phyloP scores from a whole-genome alignment of 2,888 invertebrate species.

The Pollenia griseotomentosa region DNA sequence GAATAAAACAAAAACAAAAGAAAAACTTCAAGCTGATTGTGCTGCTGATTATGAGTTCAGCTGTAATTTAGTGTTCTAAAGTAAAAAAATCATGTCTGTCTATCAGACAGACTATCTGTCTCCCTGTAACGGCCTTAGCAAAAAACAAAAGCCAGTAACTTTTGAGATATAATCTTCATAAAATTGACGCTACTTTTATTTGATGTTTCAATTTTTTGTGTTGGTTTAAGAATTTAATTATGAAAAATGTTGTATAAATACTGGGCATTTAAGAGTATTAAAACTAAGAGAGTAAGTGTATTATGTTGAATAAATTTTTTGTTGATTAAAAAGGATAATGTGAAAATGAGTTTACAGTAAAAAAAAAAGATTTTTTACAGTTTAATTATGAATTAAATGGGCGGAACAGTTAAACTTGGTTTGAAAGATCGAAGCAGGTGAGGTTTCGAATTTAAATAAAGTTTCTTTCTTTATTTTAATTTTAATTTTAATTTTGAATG shows the following conservation, averaged over 20 bases:
- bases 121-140: not conserved
- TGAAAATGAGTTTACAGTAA: not conserved
- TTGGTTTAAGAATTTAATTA: slow-evolving; percentile 53
- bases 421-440: too few species aligned
- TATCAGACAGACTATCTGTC: not conserved
- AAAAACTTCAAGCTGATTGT: slow-evolving; percentile 41
- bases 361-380: not conserved
- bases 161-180: slow-evolving; percentile 47
- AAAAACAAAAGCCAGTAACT: slow-evolving; percentile 30
- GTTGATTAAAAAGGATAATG: not conserved
- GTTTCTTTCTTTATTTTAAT: too few species aligned
- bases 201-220: slow-evolving; percentile 6
- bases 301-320: slow-evolving; percentile 1
- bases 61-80: slow-evolving; percentile 57
- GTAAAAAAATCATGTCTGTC: slow-evolving; percentile 17
- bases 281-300: slow-evolving; percentile 19
- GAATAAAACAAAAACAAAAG: slow-evolving; percentile 1
- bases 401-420: too few species aligned
- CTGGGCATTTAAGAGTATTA: slow-evolving; percentile 36
- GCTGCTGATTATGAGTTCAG: slow-evolving; percentile 62
- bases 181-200: slow-evolving; percentile 38
- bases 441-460: too few species aligned
- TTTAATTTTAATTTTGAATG: too few species aligned
- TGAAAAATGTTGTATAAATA: slow-evolving; percentile 19
- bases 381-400: too few species aligned